These are phyloP conservation scores for Lanius ludovicianus DNA, from an alignment of 2,113 vertebrate species.

Conservation along the genomic window DNA sequence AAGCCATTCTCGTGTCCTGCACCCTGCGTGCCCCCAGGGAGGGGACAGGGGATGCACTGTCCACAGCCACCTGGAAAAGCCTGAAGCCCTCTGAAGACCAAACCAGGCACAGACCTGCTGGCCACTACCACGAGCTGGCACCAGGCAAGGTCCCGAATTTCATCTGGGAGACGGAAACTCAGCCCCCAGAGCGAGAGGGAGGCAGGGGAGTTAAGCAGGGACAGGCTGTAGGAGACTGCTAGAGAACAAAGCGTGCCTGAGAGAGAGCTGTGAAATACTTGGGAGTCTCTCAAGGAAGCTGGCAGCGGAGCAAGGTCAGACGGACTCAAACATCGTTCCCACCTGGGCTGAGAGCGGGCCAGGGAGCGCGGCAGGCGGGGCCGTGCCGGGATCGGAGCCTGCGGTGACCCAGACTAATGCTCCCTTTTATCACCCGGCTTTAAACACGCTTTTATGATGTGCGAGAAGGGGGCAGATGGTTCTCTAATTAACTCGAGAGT, in stretches of 20 bases:
- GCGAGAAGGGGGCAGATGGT: constrained; percentile 54
- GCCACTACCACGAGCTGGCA: accelerated
- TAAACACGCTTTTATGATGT: constrained; percentile 58
- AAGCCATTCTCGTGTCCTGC: neutral
- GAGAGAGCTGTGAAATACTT: constrained; percentile 22
- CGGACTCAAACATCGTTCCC: constrained; percentile 18
- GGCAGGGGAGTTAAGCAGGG: neutral
- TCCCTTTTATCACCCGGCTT: constrained; percentile 43
- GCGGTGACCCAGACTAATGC: constrained; percentile 11
- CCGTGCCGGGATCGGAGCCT: neutral
- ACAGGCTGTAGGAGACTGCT: neutral
- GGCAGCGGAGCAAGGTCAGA: constrained; percentile 7
- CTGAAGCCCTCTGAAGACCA: neutral
- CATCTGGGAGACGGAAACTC: neutral
- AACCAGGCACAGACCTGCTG: neutral
- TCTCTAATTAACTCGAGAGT: constrained; percentile 53
- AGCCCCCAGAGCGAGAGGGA: neutral
- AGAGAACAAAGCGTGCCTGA: constrained; percentile 15
- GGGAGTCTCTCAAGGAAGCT: constrained; percentile 28
- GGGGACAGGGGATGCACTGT: neutral
- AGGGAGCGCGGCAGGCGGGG: neutral
- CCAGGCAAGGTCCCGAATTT: neutral
- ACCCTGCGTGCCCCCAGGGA: accelerated
- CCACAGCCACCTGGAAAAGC: neutral
- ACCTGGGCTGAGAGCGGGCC: constrained; percentile 18